phyloP scores from a whole-genome alignment of 2,888 invertebrate species.

The Allophyes oxyacanthae region DNA sequence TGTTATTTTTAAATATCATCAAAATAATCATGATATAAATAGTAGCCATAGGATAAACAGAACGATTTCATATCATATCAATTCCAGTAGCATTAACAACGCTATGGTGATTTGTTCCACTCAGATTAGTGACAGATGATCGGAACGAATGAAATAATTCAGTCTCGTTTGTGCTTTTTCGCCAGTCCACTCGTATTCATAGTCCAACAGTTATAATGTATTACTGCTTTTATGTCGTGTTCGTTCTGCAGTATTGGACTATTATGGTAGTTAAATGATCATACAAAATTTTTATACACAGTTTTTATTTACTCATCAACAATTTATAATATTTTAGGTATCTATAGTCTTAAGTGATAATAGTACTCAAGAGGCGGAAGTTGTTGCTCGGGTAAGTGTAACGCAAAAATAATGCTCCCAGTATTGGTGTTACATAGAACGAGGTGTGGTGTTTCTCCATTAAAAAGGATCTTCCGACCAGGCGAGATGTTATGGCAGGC shows the following conservation, averaged over 20 bases:
- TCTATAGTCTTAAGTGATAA: too few relatives aligned
- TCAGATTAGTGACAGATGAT: conserved; percentile 3
- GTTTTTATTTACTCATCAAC: neutral
- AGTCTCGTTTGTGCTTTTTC: conserved; percentile 2
- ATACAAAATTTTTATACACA: neutral
- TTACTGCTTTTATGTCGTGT: conserved; percentile 4
- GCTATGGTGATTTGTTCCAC: conserved; percentile 9
- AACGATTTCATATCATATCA: neutral
- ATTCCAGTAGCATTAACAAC: conserved; percentile 1
- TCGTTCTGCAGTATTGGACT: conserved; percentile 12
- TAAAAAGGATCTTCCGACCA: too few relatives aligned
- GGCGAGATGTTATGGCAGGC: too few relatives aligned
- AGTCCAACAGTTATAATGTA: conserved; percentile 14
- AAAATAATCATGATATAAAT: too few relatives aligned
- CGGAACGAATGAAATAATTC: neutral
- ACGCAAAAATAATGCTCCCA: too few relatives aligned
- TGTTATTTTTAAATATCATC: too few relatives aligned
- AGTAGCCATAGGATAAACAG: too few relatives aligned
- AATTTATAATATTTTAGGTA: neutral
- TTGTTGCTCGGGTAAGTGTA: too few relatives aligned
- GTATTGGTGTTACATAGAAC: too few relatives aligned
- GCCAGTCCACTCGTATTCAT: conserved; percentile 1
- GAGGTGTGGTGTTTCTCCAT: too few relatives aligned
- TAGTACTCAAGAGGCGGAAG: too few relatives aligned
- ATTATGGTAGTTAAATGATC: conserved; percentile 10